Conservation (phyloP, 2,113 vertebrate genomes). For the Dipodomys merriami region DNA sequence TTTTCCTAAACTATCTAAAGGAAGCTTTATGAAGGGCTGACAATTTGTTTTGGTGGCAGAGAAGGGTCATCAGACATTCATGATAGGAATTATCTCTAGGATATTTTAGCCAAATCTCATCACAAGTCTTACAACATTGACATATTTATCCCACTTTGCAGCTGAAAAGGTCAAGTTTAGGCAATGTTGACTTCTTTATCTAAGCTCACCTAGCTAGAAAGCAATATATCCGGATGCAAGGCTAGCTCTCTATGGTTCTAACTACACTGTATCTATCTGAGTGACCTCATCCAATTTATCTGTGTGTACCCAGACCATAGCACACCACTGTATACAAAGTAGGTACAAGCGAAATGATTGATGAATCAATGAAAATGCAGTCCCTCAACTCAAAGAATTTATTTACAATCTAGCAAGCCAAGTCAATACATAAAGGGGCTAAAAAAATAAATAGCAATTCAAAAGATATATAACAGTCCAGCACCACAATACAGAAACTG, state of each 20-base stretch:
- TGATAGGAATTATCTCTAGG: not conserved
- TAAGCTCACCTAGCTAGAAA: not conserved
- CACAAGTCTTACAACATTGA: not conserved
- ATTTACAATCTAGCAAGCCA: slow-evolving; percentile 68
- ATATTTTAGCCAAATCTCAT: not conserved
- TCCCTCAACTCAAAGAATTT: slow-evolving; percentile 67
- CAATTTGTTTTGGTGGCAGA: not conserved
- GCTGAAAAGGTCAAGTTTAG: not conserved
- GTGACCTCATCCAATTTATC: slow-evolving; percentile 1
- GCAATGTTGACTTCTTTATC: not conserved
- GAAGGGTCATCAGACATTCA: not conserved
- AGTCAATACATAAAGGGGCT: slow-evolving; percentile 65
- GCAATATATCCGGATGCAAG: not conserved
- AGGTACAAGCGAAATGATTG: slow-evolving; percentile 57
- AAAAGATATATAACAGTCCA: slow-evolving; percentile 69
- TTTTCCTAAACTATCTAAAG: not conserved
- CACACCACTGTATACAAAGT: not conserved
- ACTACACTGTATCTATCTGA: not conserved
- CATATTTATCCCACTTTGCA: not conserved
- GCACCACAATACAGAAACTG: slow-evolving; percentile 64
- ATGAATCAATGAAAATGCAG: slow-evolving; percentile 70
- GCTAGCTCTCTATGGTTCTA: not conserved
- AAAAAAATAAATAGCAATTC: slow-evolving; percentile 76
- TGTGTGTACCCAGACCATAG: not conserved
- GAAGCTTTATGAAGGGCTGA: not conserved